phyloP scores from a whole-genome alignment of 2,113 vertebrate species.

The Turnix velox region DNA sequence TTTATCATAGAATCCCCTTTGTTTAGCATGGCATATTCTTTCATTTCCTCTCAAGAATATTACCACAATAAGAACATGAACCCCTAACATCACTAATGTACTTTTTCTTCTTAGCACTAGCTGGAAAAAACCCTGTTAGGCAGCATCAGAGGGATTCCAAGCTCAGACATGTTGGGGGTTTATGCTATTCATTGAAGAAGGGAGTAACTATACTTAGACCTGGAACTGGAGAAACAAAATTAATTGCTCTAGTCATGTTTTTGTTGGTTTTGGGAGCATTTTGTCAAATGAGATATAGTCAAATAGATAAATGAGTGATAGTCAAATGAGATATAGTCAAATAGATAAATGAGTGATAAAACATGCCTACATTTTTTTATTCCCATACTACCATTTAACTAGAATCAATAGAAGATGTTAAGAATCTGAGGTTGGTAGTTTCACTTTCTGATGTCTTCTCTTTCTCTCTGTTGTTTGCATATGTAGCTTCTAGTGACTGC shows the following conservation, averaged over 20 bases:
- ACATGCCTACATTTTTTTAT: not conserved
- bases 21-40: not conserved
- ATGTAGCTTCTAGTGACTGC: not conserved
- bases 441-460: not conserved
- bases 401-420: not conserved
- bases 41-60: not conserved
- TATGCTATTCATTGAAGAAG: not conserved
- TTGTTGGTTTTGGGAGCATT: not conserved
- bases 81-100: not conserved
- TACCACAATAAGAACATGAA: not conserved
- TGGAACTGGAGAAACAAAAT: not conserved
- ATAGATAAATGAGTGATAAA: not conserved
- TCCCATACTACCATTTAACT: accelerated
- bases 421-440: not conserved
- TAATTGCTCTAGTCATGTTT: not conserved
- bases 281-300: not conserved
- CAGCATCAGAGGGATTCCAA: not conserved
- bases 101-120: not conserved
- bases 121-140: not conserved
- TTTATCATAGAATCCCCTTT: not conserved
- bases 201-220: not conserved
- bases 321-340: not conserved
- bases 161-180: not conserved
- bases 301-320: not conserved
- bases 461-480: not conserved